phyloP scores from a whole-genome alignment of 2,797 vertebrate species.

The Squalus acanthias region DNA sequence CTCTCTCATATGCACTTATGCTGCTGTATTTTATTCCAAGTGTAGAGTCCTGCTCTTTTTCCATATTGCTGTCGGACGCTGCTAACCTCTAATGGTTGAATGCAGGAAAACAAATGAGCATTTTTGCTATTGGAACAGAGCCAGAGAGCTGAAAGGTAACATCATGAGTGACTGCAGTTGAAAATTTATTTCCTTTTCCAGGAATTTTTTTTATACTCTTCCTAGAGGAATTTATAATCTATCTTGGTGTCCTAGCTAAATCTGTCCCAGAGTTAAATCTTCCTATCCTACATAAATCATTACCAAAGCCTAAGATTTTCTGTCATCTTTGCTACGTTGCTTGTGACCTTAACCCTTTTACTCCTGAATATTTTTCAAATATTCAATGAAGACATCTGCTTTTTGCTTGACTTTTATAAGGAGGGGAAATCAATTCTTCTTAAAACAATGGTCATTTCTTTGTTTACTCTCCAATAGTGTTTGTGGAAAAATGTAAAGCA shows the following conservation, averaged over 20 bases:
- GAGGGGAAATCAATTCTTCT: not conserved
- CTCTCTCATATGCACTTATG: slow-evolving; percentile 39
- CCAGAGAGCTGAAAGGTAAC: slow-evolving; percentile 65
- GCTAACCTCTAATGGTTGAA: slow-evolving; percentile 50
- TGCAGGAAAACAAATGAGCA: slow-evolving; percentile 61
- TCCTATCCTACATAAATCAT: not conserved
- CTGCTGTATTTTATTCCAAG: slow-evolving; percentile 42
- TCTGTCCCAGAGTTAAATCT: not conserved
- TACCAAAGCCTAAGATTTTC: not conserved
- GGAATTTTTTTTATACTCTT: slow-evolving; percentile 40
- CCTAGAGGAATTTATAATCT: not conserved
- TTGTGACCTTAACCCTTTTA: slow-evolving; percentile 10
- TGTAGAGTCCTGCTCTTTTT: slow-evolving; percentile 38
- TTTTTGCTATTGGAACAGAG: slow-evolving; percentile 60
- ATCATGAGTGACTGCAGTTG: not conserved
- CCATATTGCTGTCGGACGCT: not conserved
- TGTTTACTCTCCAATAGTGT: not conserved
- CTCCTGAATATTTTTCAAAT: not conserved
- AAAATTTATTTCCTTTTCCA: slow-evolving; percentile 58
- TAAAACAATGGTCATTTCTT: not conserved
- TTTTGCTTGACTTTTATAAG: not conserved
- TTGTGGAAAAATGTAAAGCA: not conserved
- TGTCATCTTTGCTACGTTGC: not conserved
- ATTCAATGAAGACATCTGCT: not conserved
- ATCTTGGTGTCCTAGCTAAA: not conserved